Conservation (phyloP, 2,888 invertebrate species). For the Trichogramma dendrolimi region DNA sequence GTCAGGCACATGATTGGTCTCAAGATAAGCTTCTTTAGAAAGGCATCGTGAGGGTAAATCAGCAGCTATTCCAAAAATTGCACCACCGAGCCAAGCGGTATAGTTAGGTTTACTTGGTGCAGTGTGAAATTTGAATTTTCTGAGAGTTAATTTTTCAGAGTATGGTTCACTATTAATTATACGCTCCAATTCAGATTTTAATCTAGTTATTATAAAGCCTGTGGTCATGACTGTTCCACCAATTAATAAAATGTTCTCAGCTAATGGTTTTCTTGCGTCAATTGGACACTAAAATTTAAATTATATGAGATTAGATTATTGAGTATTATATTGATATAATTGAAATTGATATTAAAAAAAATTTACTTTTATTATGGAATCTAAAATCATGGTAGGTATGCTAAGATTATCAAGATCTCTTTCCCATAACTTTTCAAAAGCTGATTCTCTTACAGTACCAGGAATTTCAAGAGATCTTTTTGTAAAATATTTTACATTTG, state of each 20-base stretch:
- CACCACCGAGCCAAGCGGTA: slow-evolving; percentile 81
- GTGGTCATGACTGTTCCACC: slow-evolving; percentile 83
- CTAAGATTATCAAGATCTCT: slow-evolving; percentile 78
- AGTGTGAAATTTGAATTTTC: slow-evolving; percentile 74
- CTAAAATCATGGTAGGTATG: slow-evolving; percentile 78
- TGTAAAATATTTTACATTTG: slow-evolving; percentile 66
- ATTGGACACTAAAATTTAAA: slow-evolving; percentile 64
- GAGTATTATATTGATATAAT: background rate
- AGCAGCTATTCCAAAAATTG: slow-evolving; percentile 74
- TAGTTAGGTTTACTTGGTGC: slow-evolving; percentile 78
- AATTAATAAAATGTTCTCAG: slow-evolving; percentile 78
- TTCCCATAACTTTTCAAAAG: slow-evolving; percentile 81
- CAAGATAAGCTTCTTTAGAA: slow-evolving; percentile 71
- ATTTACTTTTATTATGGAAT: slow-evolving; percentile 67
- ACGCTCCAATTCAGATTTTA: slow-evolving; percentile 71
- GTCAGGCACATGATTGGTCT: slow-evolving; percentile 70
- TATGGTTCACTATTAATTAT: slow-evolving; percentile 64
- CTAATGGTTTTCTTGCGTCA: slow-evolving; percentile 73
- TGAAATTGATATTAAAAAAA: background rate
- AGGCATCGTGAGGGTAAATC: slow-evolving; percentile 67
- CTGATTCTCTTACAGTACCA: slow-evolving; percentile 72
- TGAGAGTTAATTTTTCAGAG: slow-evolving; percentile 60
- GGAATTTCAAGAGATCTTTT: slow-evolving; percentile 62
- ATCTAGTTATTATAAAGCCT: slow-evolving; percentile 73
- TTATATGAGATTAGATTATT: slow-evolving; percentile 1